Percentiles rank a stretch among this genome's conserved stretches.
Conservation (phyloP, 1,140 invertebrate species). For the Eupeodes corollae region DNA sequence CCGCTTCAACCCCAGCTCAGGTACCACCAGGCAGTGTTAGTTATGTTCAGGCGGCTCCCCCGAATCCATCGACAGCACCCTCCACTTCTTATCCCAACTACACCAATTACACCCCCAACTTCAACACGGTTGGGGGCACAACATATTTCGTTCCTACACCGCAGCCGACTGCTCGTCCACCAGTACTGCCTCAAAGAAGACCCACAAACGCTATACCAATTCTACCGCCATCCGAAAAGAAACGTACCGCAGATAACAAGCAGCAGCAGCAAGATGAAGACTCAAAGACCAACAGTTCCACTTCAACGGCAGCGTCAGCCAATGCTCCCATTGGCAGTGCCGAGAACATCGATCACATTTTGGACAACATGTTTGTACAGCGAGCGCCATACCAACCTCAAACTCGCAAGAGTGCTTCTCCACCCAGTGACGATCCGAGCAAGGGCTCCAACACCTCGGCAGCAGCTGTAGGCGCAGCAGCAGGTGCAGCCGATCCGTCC, state of each 20-base stretch:
- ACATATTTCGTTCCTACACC: conserved; percentile 35
- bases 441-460: too few relatives aligned
- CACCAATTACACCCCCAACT: conserved; percentile 24
- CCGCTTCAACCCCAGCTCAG: background rate
- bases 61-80: background rate
- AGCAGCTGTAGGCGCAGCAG: too few relatives aligned
- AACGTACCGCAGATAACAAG: conserved; percentile 11
- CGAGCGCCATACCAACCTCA: conserved; percentile 31
- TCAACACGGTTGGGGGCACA: conserved; percentile 35
- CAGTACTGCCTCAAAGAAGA: conserved; percentile 31
- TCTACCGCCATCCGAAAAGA: conserved; percentile 36
- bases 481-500: too few relatives aligned
- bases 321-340: conserved; percentile 14
- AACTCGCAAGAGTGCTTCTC: conserved; percentile 5
- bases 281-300: background rate
- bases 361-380: conserved; percentile 50
- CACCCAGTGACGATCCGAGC: background rate
- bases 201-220: conserved; percentile 40
- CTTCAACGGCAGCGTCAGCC: background rate
- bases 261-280: conserved; percentile 2
- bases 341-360: conserved; percentile 48
- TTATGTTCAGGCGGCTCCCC: background rate
- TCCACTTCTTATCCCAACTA: conserved; percentile 8
- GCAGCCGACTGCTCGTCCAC: conserved; percentile 22
- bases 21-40: background rate